Conservation (phyloP, 2,888 invertebrate species). For the Agrotis ipsilon region DNA sequence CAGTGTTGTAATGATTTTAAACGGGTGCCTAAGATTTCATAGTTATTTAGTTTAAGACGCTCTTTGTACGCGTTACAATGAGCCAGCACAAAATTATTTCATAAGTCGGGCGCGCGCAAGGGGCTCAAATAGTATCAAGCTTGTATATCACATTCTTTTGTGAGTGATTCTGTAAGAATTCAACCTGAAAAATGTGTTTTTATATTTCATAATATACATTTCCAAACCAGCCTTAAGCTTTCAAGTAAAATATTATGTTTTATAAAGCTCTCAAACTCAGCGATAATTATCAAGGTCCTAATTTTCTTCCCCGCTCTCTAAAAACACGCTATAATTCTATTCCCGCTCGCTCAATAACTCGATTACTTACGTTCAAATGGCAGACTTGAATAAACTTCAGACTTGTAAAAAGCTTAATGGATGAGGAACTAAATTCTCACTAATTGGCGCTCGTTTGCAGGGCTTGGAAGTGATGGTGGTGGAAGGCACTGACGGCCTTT, state of each 20-base stretch:
- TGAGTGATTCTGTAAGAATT: background rate
- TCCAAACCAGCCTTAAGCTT: background rate
- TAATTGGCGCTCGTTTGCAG: conserved; percentile 55
- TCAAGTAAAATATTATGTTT: too few relatives aligned
- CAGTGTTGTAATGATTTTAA: conserved; percentile 22
- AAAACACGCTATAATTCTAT: conserved; percentile 28
- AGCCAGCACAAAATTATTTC: too few relatives aligned
- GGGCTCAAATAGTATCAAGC: too few relatives aligned
- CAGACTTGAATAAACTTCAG: conserved; percentile 45
- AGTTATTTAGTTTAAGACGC: background rate
- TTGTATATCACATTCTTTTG: too few relatives aligned
- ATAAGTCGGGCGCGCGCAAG: too few relatives aligned
- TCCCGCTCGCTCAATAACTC: conserved; percentile 36
- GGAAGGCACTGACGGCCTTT: background rate
- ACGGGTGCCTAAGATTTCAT: too few relatives aligned
- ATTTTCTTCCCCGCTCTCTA: background rate
- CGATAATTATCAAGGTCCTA: background rate
- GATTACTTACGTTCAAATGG: conserved; percentile 46
- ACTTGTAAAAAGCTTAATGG: conserved; percentile 35
- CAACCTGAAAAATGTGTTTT: background rate
- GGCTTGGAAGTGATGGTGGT: background rate
- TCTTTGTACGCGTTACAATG: too few relatives aligned
- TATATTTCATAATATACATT: background rate
- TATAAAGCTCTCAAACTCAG: background rate
- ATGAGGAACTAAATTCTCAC: conserved; percentile 43